These are phyloP conservation scores for Lymantria dispar DNA, from an alignment of 2,888 invertebrate genomes.

Conservation along the genomic window DNA sequence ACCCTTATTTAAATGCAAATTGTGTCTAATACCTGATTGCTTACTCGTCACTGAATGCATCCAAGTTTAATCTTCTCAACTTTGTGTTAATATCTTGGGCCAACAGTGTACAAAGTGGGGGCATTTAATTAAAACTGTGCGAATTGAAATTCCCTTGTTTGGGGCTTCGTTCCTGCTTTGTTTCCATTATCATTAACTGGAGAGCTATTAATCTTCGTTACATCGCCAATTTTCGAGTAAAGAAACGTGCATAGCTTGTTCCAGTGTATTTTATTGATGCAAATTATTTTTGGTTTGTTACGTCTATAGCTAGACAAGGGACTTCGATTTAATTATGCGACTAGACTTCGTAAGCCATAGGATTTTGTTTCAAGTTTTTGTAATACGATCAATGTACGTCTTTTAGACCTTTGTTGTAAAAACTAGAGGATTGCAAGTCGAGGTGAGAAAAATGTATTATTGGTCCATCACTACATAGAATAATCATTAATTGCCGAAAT, in stretches of 20 bases:
- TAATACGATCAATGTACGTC: no score
- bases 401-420: no score
- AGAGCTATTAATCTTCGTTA: constrained; percentile 65
- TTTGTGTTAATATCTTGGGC: constrained; percentile 10
- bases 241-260: constrained; percentile 22
- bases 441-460: no score
- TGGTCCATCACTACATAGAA: no score
- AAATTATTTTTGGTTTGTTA: background rate
- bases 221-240: constrained; percentile 30
- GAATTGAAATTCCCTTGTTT: constrained; percentile 61
- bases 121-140: constrained; percentile 60
- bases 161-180: constrained; percentile 43
- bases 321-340: background rate
- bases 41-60: background rate
- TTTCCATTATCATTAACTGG: constrained; percentile 67
- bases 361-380: no score
- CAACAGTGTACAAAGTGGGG: constrained; percentile 23
- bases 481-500: background rate
- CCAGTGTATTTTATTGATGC: constrained; percentile 18
- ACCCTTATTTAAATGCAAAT: background rate
- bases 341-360: background rate
- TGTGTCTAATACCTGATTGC: background rate
- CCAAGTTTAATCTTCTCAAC: background rate
- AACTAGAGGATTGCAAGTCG: no score
- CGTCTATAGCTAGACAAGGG: background rate